Evolutionary conservation across 2,797 vertebrate species (phyloP).

Genomic region (Cottoperca gobio): DNA sequence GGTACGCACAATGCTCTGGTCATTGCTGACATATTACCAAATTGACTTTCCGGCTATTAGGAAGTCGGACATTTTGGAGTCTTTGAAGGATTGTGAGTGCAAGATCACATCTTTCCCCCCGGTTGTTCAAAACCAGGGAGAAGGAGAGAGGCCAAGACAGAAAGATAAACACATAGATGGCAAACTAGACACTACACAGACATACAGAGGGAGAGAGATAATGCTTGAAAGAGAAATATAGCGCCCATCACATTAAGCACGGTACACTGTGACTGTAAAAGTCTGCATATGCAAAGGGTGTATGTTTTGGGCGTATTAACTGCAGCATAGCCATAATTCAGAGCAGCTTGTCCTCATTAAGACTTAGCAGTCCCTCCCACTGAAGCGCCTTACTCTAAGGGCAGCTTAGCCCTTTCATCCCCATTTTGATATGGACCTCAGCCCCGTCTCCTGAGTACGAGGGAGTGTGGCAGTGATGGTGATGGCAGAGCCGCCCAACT

Average conservation of each 20-base stretch:
- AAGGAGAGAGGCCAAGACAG: neutral
- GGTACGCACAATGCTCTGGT: too few species aligned
- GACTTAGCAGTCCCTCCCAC: constrained; percentile 73
- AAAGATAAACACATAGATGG: neutral
- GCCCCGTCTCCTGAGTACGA: constrained; percentile 34
- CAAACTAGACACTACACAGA: neutral
- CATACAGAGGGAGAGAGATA: neutral
- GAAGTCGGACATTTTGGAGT: neutral
- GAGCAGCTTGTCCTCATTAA: constrained; percentile 78
- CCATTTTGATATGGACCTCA: constrained; percentile 72
- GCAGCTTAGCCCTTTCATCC: constrained; percentile 76
- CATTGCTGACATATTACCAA: too few species aligned
- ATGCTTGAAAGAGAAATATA: neutral
- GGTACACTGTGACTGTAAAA: constrained; percentile 5
- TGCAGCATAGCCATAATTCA: constrained; percentile 65
- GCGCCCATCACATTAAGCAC: constrained; percentile 4
- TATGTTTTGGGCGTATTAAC: constrained; percentile 52
- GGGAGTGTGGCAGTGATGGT: constrained; percentile 26
- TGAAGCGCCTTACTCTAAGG: constrained; percentile 75
- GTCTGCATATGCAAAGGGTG: constrained; percentile 16
- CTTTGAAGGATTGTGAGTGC: neutral
- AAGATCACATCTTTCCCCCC: neutral
- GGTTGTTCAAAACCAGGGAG: neutral
- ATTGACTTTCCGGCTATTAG: too few species aligned
- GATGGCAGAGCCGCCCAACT: constrained; percentile 41